Evolutionary conservation across 2,888 invertebrate species (phyloP).

Genomic region (Argynnis bischoffii): DNA sequence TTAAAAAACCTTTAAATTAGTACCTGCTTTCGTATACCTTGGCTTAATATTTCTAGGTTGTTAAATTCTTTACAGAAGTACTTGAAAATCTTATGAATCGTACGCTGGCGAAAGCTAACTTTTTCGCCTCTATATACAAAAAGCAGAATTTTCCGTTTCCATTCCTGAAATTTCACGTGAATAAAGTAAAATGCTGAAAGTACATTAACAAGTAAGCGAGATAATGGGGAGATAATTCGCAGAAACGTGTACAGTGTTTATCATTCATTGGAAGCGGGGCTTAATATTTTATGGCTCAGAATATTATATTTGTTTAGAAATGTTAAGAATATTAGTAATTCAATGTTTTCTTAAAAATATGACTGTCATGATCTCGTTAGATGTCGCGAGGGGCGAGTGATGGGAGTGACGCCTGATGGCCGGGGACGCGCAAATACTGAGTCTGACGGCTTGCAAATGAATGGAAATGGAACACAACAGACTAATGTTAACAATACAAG

Average conservation of each 20-base stretch:
- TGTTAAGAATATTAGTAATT: not conserved
- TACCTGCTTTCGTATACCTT: too few species aligned
- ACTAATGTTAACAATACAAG: too few species aligned
- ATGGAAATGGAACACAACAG: too few species aligned
- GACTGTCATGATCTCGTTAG: slow-evolving; percentile 16
- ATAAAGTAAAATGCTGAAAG: not conserved
- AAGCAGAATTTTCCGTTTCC: not conserved
- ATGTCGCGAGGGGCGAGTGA: not conserved
- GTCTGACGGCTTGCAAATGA: slow-evolving; percentile 4
- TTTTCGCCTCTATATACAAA: too few species aligned
- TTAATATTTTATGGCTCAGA: too few species aligned
- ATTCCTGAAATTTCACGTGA: not conserved
- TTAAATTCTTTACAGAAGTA: not conserved
- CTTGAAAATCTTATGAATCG: not conserved
- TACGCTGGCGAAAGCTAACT: not conserved
- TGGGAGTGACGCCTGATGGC: slow-evolving; percentile 20
- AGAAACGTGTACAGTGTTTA: too few species aligned
- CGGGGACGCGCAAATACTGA: slow-evolving; percentile 10
- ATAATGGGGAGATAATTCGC: too few species aligned
- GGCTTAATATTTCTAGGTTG: too few species aligned
- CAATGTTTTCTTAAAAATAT: slow-evolving; percentile 3
- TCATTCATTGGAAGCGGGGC: too few species aligned
- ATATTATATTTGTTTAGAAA: not conserved
- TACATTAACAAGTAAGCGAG: too few species aligned
- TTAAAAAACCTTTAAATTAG: too few species aligned